Percentiles rank a stretch among this genome's conserved stretches.
Conservation (phyloP, 2,888 invertebrate genomes). For the Cheiracanthium punctorium region DNA sequence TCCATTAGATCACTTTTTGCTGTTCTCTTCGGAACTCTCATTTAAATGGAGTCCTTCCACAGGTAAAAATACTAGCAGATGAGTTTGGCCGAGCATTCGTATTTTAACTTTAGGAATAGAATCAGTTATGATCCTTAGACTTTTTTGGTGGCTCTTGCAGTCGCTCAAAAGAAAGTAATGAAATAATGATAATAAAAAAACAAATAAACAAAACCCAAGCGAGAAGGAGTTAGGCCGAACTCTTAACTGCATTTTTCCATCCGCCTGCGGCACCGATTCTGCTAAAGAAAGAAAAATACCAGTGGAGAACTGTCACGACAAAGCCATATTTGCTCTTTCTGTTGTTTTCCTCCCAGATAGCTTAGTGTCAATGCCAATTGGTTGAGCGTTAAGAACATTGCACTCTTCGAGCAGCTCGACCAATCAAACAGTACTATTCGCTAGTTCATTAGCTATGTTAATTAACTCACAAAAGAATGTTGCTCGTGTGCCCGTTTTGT, state of each 20-base stretch:
- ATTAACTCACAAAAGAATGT: slow-evolving; percentile 65
- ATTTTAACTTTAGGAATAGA: neutral
- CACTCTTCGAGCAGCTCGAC: slow-evolving; percentile 52
- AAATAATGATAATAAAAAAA: slow-evolving; percentile 1
- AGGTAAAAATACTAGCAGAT: slow-evolving; percentile 1
- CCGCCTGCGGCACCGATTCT: slow-evolving; percentile 4
- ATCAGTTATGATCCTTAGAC: neutral
- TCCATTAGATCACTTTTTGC: too few species aligned
- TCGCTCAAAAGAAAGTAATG: neutral
- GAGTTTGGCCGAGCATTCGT: neutral
- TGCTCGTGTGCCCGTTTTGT: slow-evolving; percentile 57
- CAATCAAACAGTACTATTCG: slow-evolving; percentile 58
- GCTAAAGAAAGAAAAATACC: slow-evolving; percentile 39
- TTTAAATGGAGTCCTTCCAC: neutral
- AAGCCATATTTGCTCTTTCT: slow-evolving; percentile 68
- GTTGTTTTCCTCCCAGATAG: slow-evolving; percentile 57
- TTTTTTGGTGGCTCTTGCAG: slow-evolving; percentile 13
- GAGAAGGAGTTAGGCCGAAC: slow-evolving; percentile 15
- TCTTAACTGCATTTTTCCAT: slow-evolving; percentile 34
- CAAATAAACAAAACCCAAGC: slow-evolving; percentile 3
- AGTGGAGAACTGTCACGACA: slow-evolving; percentile 55
- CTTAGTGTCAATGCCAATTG: slow-evolving; percentile 68
- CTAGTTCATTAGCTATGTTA: slow-evolving; percentile 67
- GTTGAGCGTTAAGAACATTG: slow-evolving; percentile 60
- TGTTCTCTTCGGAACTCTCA: too few species aligned